Conservation (phyloP, 23 tunicate species). For the Ascidia mentula region DNA sequence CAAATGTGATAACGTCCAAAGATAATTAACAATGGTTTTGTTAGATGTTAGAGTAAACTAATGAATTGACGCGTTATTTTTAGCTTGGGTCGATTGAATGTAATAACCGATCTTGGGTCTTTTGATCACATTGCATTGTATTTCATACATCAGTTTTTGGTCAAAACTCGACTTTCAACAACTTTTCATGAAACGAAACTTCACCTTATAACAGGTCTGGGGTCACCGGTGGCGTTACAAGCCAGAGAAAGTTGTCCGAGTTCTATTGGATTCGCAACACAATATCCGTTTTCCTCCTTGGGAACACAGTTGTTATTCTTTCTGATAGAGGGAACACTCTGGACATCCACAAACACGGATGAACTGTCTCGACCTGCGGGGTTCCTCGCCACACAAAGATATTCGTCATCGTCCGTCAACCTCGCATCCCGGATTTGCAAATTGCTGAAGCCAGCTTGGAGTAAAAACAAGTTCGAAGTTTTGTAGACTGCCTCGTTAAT, state of each 20-base stretch:
- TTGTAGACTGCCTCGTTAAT: no score
- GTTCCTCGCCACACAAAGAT: conserved; percentile 64
- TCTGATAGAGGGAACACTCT: conserved; percentile 47
- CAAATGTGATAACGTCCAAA: no score
- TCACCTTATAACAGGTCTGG: conserved; percentile 81
- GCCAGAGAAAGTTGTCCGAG: conserved; percentile 31
- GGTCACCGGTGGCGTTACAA: conserved; percentile 90
- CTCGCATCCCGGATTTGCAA: conserved; percentile 44
- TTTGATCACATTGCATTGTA: no score
- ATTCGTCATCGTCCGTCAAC: conserved; percentile 75
- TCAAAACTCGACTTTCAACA: no score
- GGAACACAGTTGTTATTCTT: conserved; percentile 23
- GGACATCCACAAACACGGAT: conserved; percentile 63
- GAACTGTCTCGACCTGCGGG: conserved; percentile 75
- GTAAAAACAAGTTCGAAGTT: no score
- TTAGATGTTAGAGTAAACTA: no score
- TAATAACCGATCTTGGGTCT: no score
- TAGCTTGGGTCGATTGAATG: no score
- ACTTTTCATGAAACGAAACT: no score
- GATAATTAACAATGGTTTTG: no score
- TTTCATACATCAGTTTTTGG: no score
- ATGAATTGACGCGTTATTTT: no score
- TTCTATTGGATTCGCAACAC: conserved; percentile 49
- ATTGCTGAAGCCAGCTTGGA: conserved; percentile 45
- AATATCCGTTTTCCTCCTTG: conserved; percentile 22